Conservation (phyloP, 2,113 vertebrate genomes). For the Tenrec ecaudatus region DNA sequence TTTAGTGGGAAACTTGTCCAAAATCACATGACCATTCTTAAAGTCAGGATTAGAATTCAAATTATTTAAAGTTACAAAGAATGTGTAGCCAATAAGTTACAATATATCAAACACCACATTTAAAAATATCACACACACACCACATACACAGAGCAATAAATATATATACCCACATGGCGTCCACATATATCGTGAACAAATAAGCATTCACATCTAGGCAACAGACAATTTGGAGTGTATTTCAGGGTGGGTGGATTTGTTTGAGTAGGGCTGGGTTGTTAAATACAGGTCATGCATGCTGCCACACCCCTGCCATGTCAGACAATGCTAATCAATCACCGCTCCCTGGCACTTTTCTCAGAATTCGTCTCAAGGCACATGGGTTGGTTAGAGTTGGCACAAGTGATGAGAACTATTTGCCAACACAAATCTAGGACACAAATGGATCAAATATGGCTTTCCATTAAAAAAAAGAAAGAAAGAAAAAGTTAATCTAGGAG, state of each 20-base stretch:
- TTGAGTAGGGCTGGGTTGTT: conserved; percentile 67
- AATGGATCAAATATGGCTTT: conserved; percentile 64
- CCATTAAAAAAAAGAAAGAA: conserved; percentile 34
- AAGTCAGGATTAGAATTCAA: not conserved
- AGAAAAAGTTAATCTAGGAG: conserved; percentile 38
- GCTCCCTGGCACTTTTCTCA: conserved; percentile 26
- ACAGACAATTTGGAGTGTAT: conserved; percentile 37
- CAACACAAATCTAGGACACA: conserved; percentile 61
- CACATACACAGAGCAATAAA: not conserved
- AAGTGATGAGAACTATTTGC: conserved; percentile 48
- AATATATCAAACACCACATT: not conserved
- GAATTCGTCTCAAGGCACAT: conserved; percentile 54
- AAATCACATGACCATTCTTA: conserved; percentile 25
- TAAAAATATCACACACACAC: conserved; percentile 29
- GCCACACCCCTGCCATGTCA: conserved; percentile 49
- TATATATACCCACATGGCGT: not conserved
- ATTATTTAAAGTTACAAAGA: conserved; percentile 8
- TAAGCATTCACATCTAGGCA: conserved; percentile 57
- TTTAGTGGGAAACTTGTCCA: not conserved
- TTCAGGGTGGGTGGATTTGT: conserved; percentile 66
- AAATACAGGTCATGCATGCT: conserved; percentile 49
- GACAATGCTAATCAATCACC: conserved; percentile 74
- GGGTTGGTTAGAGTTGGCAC: conserved; percentile 59
- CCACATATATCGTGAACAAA: not conserved
- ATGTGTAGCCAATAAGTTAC: conserved; percentile 19